Base-by-base conservation (phyloP, 1,140 invertebrate genomes). In the Acyrthosiphon pisum region DNA sequence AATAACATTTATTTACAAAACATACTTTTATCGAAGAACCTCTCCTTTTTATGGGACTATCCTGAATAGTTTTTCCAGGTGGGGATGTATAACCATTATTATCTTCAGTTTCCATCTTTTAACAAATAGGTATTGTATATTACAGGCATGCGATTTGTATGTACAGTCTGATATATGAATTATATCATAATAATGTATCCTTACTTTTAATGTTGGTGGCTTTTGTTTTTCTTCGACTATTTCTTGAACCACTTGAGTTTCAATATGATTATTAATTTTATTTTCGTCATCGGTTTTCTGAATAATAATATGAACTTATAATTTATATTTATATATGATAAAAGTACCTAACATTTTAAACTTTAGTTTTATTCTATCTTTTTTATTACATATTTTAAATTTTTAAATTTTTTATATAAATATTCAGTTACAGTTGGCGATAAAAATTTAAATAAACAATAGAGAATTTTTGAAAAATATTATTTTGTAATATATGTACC, bases 21-120 rank as follows among this genome's bases (percentile, higher is more conserved):
- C 91, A 11, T 92, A 92, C 91, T 83, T 92, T 92, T 53, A 92
- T 84, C 8, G 90, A 91, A 53, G 91, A 92, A 4, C 76, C n/a
- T 84, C 76, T 92, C 7, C 91, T 92, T 50, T 84, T 92, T 53
- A 84, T 50, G 11, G 46, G n/a, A 11, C 8, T 92, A 23, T 92
- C 91, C n/a, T 92, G 20, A 84, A 84, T 84, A 50, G 0, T 84
- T 14, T 60, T 76, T 76, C 81, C 90, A 48, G 90, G 37, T 8
- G 91, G 76, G 22, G 91, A 84, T 9, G 81, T 37, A 23, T 50
- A 50, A 53, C 76, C 76, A 41, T 92, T 84, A 84, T 41, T 83
- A 30, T 84, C 90, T 48, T 76, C 90, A 46, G 46, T 76, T 91
- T 91, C 68, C 8, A 60, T 90, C 88, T 90, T 90, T 90, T 90